Base-by-base conservation (phyloP, 2,888 invertebrate species). In the Stenodera caucasica region DNA sequence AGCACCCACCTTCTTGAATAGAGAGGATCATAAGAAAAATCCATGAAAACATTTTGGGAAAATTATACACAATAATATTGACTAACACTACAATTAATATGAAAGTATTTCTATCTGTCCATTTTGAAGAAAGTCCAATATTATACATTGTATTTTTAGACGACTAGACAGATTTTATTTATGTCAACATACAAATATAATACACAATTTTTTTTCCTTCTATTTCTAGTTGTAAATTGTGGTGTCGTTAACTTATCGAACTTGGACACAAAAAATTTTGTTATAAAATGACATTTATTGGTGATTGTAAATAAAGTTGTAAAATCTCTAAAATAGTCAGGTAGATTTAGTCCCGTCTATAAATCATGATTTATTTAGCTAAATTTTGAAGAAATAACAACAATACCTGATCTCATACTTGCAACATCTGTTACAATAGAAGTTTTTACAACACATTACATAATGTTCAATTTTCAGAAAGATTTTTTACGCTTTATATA, bases 231-330 rank as follows among this genome's bases (percentile, higher is more conserved):
- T 18, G 12, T 40, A 40, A 18, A 40, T 40, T 40, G 9, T 40
- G 21, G 18, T 8, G 11, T 18, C 18, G 40, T 40, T 40, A 18
- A 40, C 21, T 18, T 21, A 18, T 35, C 2, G 8, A 40, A 40
- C 11, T 11, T 21, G 2, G 3, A 12, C 2, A 9, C 15, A n/a
- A 40, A 40, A 40, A 9, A 18, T 26, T 26, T 26, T 26, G 7
- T 37, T 21, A 21, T 40, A 11, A 40, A 40, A 1, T 40, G 18
- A 40, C 18, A 40, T 40, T 40, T 40, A 40, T 40, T 9, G 21
- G 18, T 40, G 11, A 40, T 40, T 40, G 40, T 40, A 40, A 40
- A 40, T 40, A 40, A 40, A 18, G 37, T 15, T 37, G 37, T 37
- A 37, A 37, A 14, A 37, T 15, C 8, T 37, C 8, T 14, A n/a